Conservation (phyloP, 2,113 vertebrate genomes). For the Dermatemys mawii region DNA sequence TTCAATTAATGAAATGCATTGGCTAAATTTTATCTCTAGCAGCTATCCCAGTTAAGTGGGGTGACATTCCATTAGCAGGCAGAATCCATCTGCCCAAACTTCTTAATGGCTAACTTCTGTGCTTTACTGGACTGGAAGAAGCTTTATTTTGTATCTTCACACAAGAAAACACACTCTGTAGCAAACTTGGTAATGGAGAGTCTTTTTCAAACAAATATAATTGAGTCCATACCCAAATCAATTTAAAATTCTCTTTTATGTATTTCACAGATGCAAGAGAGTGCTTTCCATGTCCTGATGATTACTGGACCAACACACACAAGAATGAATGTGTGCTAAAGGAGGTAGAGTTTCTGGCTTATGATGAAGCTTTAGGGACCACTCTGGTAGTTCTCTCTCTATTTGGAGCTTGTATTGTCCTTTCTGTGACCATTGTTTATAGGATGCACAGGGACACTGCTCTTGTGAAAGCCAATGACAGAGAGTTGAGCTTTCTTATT, state of each 20-base stretch:
- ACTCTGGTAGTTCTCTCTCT: slow-evolving; percentile 83
- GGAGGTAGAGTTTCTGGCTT: slow-evolving; percentile 87
- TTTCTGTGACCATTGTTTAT: slow-evolving; percentile 78
- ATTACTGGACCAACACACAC: slow-evolving; percentile 84
- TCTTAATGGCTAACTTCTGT: not conserved
- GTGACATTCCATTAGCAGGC: not conserved
- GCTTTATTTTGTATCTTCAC: no score
- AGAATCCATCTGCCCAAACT: not conserved
- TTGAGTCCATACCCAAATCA: not conserved
- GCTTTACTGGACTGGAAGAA: not conserved
- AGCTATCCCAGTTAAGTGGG: not conserved
- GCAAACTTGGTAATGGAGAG: not conserved
- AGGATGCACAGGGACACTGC: slow-evolving; percentile 77
- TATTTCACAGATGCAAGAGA: slow-evolving; percentile 82
- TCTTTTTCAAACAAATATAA: not conserved
- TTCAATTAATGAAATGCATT: not conserved
- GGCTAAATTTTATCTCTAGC: not conserved
- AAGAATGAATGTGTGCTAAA: slow-evolving; percentile 82
- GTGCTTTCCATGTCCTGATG: slow-evolving; percentile 80
- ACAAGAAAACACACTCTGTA: no score
- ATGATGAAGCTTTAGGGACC: slow-evolving; percentile 85
- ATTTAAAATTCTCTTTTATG: not conserved
- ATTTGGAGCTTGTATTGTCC: slow-evolving; percentile 79
- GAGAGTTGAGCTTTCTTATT: slow-evolving; percentile 81
- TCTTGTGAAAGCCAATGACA: slow-evolving; percentile 81